Evolutionary conservation across 2,113 vertebrate genomes (phyloP).

Genomic region (Lasiurus borealis): DNA sequence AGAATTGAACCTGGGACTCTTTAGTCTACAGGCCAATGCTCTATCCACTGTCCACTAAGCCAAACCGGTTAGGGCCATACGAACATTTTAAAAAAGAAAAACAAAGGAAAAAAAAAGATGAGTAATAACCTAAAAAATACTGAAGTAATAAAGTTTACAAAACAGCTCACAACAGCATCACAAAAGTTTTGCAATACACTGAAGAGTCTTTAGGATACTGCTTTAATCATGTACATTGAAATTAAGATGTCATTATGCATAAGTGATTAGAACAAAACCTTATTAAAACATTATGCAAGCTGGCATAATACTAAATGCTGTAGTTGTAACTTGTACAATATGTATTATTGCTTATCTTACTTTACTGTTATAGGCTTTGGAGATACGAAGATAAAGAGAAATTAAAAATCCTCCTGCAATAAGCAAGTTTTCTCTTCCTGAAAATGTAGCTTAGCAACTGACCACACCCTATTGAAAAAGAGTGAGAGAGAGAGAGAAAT

Average conservation of each 20-base stretch:
- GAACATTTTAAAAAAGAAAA: constrained; percentile 12
- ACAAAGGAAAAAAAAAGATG: constrained; percentile 44
- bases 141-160: constrained; percentile 71
- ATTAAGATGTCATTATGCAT: constrained; percentile 80
- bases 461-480: neutral
- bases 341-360: constrained; percentile 75
- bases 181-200: constrained; percentile 76
- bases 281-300: constrained; percentile 83
- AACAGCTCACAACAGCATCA: constrained; percentile 74
- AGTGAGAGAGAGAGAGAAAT: too few species aligned
- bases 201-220: constrained; percentile 74
- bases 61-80: neutral
- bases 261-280: constrained; percentile 76
- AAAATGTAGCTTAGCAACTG: constrained; percentile 35
- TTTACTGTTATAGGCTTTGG: constrained; percentile 67
- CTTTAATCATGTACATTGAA: constrained; percentile 80
- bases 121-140: constrained; percentile 57
- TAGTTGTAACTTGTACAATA: constrained; percentile 71
- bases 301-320: constrained; percentile 77
- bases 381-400: constrained; percentile 58
- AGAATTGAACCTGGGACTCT: too few species aligned
- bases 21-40: too few species aligned
- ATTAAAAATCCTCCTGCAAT: constrained; percentile 52
- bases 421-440: constrained; percentile 50
- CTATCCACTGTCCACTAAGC: too few species aligned